A percentile compares a stretch with the other conserved stretches of the same genome.
phyloP scores from a whole-genome alignment of 2,113 vertebrate species.

The Tragulus kanchil region DNA sequence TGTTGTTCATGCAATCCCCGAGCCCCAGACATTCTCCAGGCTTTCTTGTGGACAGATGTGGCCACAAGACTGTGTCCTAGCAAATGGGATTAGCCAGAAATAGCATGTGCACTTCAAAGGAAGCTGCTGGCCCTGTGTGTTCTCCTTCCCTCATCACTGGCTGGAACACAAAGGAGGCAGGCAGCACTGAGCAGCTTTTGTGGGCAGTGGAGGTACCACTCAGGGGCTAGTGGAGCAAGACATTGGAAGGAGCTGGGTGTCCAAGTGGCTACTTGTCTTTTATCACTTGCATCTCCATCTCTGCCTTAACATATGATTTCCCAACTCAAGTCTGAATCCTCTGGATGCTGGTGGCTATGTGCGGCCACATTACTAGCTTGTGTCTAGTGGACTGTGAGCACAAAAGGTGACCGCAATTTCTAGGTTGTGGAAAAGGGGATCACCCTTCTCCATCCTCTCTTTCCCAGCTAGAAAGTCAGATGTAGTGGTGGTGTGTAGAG shows the following conservation, averaged over 20 bases:
- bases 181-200: background rate
- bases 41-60: background rate
- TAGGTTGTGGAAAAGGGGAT: background rate
- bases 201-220: accelerated
- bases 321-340: background rate
- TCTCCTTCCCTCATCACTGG: background rate
- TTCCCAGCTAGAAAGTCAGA: background rate
- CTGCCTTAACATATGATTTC: background rate
- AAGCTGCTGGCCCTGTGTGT: background rate
- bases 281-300: background rate
- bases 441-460: accelerated
- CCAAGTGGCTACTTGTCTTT: background rate
- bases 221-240: background rate
- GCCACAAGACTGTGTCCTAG: background rate
- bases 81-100: background rate
- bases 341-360: background rate
- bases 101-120: background rate
- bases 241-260: background rate
- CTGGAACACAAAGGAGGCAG: background rate
- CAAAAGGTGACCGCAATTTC: background rate
- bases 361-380: background rate
- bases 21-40: background rate
- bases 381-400: background rate
- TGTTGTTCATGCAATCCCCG: background rate
- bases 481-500: too few relatives aligned